Evolutionary conservation across 2,888 invertebrate genomes (phyloP), one percentile per base, ranked within the genome.

Genomic region (Bellardia bayeri): DNA sequence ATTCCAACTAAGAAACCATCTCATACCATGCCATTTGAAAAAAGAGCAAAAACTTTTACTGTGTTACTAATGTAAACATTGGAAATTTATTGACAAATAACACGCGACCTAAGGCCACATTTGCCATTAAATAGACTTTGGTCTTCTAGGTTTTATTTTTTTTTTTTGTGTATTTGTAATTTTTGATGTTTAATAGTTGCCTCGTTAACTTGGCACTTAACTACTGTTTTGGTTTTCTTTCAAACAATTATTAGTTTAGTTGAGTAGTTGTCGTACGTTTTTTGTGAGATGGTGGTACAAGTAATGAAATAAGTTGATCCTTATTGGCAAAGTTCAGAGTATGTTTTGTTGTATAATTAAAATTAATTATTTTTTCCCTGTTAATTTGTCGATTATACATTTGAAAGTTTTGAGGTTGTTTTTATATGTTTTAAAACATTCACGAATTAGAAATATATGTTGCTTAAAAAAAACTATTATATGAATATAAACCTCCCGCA

Each of bases 1-100:
- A 68, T 33, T 16, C 14, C 33, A 69, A n/a, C 80, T 23, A 23
- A 23, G 23, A 23, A 23, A 23, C 49, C 54, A 78, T 71, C 49
- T 9, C 71, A 66, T 72, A 13, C 54, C 30, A 79, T 40, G 6
- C n/a, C 51, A 54, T 23, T 37, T 13, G 69, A 45, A 71, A n/a
- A 71, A 68, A 45, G 16, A 80, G 33, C 63, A 63, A 81, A 85
- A 54, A 68, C 75, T 80, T 78, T 71, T 63, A 69, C 79, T 85
- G 74, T 87, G 63, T 58, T 85, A 45, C 2, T 80, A 88, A 88
- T 87, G 88, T 88, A 89, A 89, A 89, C 88, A 88, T 87, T 88
- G 87, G 85, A 85, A 90, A 90, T 90, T 90, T 90, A 90, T 90
- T 90, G 89, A 89, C 89, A 89, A 88, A 88, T 86, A 89, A 89